phyloP scores from a whole-genome alignment of 2,797 vertebrate genomes.

The Rhinophrynus dorsalis region DNA sequence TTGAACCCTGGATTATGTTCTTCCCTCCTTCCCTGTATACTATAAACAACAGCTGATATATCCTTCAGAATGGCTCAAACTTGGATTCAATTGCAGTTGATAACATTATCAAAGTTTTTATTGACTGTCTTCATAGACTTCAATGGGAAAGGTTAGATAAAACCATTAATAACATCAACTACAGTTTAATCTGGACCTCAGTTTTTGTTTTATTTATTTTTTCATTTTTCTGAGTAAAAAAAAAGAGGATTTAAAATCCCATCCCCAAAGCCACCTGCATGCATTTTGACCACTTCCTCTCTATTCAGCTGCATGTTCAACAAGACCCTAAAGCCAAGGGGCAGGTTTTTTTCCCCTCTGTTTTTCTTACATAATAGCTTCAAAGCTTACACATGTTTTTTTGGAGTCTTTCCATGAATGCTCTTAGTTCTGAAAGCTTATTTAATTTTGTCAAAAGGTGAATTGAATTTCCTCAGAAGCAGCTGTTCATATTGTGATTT shows the following conservation, averaged over 20 bases:
- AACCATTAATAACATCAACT: no score
- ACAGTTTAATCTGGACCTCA: no score
- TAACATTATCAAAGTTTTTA: no score
- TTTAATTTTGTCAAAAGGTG: constrained; percentile 53
- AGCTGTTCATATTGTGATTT: constrained; percentile 14
- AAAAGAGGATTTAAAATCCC: constrained; percentile 22
- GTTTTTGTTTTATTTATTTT: no score
- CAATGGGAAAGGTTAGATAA: no score
- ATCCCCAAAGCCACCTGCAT: constrained; percentile 41
- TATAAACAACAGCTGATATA: no score
- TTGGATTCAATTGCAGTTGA: no score
- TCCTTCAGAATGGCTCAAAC: no score
- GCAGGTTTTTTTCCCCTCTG: constrained; percentile 44
- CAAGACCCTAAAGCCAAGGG: constrained; percentile 35
- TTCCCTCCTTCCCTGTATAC: no score
- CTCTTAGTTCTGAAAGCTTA: constrained; percentile 57
- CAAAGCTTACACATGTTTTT: constrained; percentile 31
- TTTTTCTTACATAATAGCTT: neutral
- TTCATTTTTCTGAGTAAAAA: constrained; percentile 13
- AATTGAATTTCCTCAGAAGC: constrained; percentile 40
- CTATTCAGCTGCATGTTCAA: constrained; percentile 57
- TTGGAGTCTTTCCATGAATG: constrained; percentile 62
- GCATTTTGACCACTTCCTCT: constrained; percentile 53
- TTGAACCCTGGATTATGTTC: no score
- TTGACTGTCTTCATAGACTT: no score